phyloP scores from a whole-genome alignment of 2,797 vertebrate species.

The Spinus pinus region DNA sequence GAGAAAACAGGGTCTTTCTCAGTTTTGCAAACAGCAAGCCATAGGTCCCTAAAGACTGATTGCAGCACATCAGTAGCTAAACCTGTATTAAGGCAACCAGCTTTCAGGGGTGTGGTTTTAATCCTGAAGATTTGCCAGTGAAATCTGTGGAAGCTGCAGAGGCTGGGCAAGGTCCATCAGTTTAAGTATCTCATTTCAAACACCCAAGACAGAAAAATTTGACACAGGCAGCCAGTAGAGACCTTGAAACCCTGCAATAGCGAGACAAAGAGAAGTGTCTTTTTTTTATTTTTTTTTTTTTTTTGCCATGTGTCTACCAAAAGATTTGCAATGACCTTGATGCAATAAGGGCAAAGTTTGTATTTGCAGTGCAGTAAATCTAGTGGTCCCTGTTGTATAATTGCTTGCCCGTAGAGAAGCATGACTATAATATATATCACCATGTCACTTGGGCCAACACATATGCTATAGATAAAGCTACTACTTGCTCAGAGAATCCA shows the following conservation, averaged over 20 bases:
- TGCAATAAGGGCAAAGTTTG: not conserved
- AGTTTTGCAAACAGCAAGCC: not conserved
- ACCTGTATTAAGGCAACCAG: not conserved
- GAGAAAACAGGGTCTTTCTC: not conserved
- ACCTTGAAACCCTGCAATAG: not conserved
- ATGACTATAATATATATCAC: not conserved
- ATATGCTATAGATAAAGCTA: not conserved
- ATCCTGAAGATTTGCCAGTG: not conserved
- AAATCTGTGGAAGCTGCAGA: not conserved
- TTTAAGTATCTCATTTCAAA: not conserved
- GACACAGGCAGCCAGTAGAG: not conserved
- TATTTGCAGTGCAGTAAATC: not conserved
- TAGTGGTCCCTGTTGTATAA: not conserved
- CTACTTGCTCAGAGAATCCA: not conserved
- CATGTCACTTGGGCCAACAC: not conserved
- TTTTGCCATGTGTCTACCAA: not conserved
- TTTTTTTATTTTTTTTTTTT: not conserved
- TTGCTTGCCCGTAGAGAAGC: not conserved
- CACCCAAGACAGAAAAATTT: not conserved
- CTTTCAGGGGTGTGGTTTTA: not conserved
- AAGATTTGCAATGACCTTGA: conserved; percentile 6
- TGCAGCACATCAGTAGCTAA: not conserved
- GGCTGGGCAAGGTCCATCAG: not conserved
- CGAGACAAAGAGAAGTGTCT: not conserved
- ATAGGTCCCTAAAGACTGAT: not conserved